phyloP scores from a whole-genome alignment of 1,140 invertebrate genomes.

The Panagrolaimus sp. region DNA sequence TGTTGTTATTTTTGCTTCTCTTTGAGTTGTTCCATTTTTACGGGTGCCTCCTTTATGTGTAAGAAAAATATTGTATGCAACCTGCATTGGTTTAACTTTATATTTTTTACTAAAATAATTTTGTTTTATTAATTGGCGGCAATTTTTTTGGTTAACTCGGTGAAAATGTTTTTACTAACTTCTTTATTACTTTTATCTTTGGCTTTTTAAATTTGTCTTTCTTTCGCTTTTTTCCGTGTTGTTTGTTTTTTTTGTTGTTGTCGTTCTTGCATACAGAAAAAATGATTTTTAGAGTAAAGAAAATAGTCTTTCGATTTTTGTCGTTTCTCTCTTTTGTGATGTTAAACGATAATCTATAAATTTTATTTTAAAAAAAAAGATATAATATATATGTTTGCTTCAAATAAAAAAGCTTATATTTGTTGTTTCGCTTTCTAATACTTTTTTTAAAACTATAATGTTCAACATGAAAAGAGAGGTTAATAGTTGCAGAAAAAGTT shows the following conservation, averaged over 20 bases:
- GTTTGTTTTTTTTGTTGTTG: not conserved
- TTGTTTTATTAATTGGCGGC: not conserved
- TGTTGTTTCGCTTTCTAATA: not conserved
- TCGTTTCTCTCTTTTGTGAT: not conserved
- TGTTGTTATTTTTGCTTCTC: not conserved
- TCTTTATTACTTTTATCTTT: conserved; percentile 3
- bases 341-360: not conserved
- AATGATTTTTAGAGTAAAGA: not conserved
- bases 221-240: not conserved
- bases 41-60: not conserved
- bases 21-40: not conserved
- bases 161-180: not conserved
- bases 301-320: not conserved
- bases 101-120: not conserved
- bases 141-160: not conserved
- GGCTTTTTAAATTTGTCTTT: not conserved
- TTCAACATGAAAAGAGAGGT: too few species aligned
- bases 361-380: conserved; percentile 4
- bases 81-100: not conserved
- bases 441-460: too few species aligned
- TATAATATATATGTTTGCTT: not conserved
- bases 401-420: not conserved
- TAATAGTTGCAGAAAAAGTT: too few species aligned
- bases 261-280: not conserved
- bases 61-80: not conserved